These are phyloP conservation scores for Andrena praecox DNA, from an alignment of 2,888 invertebrate genomes.

Conservation along the genomic window DNA sequence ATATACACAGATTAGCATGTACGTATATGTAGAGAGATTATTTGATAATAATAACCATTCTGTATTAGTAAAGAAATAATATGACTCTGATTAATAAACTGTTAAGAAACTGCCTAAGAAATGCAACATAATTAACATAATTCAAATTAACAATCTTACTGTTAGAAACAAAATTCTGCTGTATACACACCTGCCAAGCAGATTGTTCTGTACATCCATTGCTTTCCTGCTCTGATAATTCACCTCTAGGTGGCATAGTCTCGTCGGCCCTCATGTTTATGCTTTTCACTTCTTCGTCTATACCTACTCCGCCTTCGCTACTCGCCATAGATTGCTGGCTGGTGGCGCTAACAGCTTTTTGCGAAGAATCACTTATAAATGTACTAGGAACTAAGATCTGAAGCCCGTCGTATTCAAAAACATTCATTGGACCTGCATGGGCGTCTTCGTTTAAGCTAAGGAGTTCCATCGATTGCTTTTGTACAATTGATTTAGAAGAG, in stretches of 20 bases:
- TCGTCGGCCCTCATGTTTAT: constrained; percentile 94
- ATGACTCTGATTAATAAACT: not conserved
- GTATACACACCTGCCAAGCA: constrained; percentile 89
- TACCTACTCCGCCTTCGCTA: constrained; percentile 82
- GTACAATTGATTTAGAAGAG: constrained; percentile 75
- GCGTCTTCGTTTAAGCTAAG: constrained; percentile 83
- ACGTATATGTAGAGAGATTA: not conserved
- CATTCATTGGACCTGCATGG: constrained; percentile 84
- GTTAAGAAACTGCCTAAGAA: not conserved
- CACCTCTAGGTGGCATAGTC: constrained; percentile 94
- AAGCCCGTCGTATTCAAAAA: constrained; percentile 86
- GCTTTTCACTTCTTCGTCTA: constrained; percentile 84
- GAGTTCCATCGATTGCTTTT: constrained; percentile 81
- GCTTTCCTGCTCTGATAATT: constrained; percentile 94
- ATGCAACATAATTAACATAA: not conserved
- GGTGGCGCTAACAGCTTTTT: constrained; percentile 83
- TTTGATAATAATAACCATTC: not conserved
- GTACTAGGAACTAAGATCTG: constrained; percentile 84
- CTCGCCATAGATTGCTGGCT: constrained; percentile 83
- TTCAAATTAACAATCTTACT: not conserved
- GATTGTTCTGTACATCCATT: constrained; percentile 92
- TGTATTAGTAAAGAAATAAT: constrained; percentile 1
- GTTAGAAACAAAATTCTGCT: constrained; percentile 22
- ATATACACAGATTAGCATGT: not conserved
- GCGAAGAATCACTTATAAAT: constrained; percentile 84